A percentile compares a stretch with the other conserved stretches of the same genome.
Conservation (phyloP, 2,797 vertebrate species). For the Gobionotothen gibberifrons region DNA sequence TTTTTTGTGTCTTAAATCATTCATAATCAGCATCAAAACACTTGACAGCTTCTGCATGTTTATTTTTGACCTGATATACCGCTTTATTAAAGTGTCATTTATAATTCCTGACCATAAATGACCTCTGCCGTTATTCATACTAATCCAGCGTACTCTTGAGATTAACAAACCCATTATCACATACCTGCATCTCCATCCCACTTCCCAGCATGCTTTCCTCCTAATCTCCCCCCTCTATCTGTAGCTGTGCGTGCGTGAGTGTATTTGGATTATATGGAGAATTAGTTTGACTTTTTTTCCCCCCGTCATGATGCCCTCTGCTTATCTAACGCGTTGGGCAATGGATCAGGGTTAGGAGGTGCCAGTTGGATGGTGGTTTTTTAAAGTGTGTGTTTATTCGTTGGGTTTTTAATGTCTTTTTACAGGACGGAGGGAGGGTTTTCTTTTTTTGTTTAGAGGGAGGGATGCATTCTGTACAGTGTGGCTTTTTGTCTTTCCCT, state of each 20-base stretch:
- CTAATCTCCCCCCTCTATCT: slow-evolving; percentile 56
- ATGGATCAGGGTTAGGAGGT: slow-evolving; percentile 60
- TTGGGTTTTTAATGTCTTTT: slow-evolving; percentile 50
- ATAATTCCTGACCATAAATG: slow-evolving; percentile 10
- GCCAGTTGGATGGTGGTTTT: slow-evolving; percentile 57
- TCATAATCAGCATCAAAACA: background rate
- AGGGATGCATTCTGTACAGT: slow-evolving; percentile 27
- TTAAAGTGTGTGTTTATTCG: slow-evolving; percentile 22
- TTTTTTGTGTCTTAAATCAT: background rate
- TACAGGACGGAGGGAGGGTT: slow-evolving; percentile 33
- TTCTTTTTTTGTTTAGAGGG: slow-evolving; percentile 17
- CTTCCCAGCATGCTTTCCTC: slow-evolving; percentile 46
- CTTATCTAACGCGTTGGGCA: slow-evolving; percentile 68
- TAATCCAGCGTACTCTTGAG: slow-evolving; percentile 60
- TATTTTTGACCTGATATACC: background rate
- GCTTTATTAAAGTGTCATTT: slow-evolving; percentile 3
- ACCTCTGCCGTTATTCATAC: slow-evolving; percentile 8
- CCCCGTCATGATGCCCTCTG: slow-evolving; percentile 42
- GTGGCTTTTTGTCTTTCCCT: slow-evolving; percentile 4
- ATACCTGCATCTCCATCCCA: slow-evolving; percentile 59
- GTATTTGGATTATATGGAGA: slow-evolving; percentile 71
- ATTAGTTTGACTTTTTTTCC: slow-evolving; percentile 59
- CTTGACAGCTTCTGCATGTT: background rate
- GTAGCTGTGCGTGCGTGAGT: slow-evolving; percentile 46
- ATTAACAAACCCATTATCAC: slow-evolving; percentile 71